Conservation (phyloP, 2,113 vertebrate genomes). For the Lepidothrix coronata region DNA sequence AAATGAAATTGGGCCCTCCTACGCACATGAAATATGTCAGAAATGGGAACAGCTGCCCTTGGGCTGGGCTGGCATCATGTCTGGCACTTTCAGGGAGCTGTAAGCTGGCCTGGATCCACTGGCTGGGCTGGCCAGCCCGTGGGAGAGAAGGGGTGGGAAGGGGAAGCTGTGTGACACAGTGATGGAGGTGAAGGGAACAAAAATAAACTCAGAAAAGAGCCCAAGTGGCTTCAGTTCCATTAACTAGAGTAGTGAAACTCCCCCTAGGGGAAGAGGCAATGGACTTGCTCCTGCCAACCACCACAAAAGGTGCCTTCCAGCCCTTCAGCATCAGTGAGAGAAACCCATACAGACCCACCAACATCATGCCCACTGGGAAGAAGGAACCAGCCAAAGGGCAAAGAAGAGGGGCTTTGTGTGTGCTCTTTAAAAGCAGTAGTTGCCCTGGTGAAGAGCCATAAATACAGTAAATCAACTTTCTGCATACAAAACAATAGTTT, state of each 20-base stretch:
- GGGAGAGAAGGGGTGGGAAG: not conserved
- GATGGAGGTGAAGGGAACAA: not conserved
- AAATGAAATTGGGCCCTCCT: not conserved
- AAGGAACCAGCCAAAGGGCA: not conserved
- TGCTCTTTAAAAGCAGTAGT: not conserved
- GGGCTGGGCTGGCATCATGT: not conserved
- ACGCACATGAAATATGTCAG: not conserved
- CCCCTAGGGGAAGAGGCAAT: not conserved
- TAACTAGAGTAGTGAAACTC: not conserved
- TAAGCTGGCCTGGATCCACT: not conserved
- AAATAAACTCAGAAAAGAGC: not conserved
- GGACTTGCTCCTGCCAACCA: not conserved
- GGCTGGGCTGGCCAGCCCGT: not conserved
- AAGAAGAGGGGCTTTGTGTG: not conserved
- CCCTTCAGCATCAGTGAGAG: not conserved
- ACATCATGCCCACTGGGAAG: not conserved
- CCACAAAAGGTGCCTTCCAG: not conserved
- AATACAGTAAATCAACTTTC: not conserved
- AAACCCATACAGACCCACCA: not conserved
- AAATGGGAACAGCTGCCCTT: conserved; percentile 17
- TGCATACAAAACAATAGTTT: not conserved
- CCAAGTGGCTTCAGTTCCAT: not conserved
- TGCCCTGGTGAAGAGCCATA: not conserved
- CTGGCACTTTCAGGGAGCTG: not conserved
- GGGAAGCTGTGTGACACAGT: not conserved